Evolutionary conservation across 2,888 invertebrate genomes (phyloP).

Genomic region (Sphecodes monilicornis): DNA sequence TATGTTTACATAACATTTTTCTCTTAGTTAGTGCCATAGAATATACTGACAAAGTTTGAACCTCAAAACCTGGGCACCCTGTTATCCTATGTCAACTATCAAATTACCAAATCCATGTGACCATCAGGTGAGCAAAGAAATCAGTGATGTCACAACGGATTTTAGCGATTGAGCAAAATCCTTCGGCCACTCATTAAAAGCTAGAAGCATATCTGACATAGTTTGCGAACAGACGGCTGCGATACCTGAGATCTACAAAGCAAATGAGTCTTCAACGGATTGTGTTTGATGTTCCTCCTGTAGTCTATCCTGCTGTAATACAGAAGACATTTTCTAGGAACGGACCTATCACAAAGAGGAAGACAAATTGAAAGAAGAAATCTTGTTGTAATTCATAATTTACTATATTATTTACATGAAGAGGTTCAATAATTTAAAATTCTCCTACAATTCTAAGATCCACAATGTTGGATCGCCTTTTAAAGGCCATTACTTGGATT

Average conservation of each 20-base stretch:
- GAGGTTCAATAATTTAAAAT: conserved; percentile 36
- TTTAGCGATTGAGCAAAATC: conserved; percentile 80
- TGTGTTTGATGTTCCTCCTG: conserved; percentile 81
- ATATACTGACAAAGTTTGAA: too few relatives aligned
- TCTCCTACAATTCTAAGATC: conserved; percentile 46
- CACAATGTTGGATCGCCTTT: conserved; percentile 31
- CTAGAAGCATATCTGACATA: conserved; percentile 68
- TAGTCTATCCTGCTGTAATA: conserved; percentile 71
- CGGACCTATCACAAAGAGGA: conserved; percentile 27
- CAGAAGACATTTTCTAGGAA: conserved; percentile 22
- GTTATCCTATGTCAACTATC: conserved; percentile 66
- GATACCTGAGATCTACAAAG: conserved; percentile 73
- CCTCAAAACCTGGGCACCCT: too few relatives aligned
- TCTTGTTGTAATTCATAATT: conserved; percentile 52
- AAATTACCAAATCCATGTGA: conserved; percentile 59
- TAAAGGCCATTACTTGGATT: conserved; percentile 47
- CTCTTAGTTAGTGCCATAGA: too few relatives aligned
- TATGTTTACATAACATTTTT: too few relatives aligned
- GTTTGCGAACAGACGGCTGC: conserved; percentile 61
- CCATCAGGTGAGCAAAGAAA: conserved; percentile 76
- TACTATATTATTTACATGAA: conserved; percentile 38
- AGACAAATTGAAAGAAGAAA: conserved; percentile 21
- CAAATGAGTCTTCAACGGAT: conserved; percentile 80
- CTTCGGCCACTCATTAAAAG: conserved; percentile 76
- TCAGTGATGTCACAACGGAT: conserved; percentile 80